A percentile compares a stretch with the other conserved stretches of the same genome.
Conservation (phyloP, 2,797 vertebrate species). For the Eleutherodactylus coqui region DNA sequence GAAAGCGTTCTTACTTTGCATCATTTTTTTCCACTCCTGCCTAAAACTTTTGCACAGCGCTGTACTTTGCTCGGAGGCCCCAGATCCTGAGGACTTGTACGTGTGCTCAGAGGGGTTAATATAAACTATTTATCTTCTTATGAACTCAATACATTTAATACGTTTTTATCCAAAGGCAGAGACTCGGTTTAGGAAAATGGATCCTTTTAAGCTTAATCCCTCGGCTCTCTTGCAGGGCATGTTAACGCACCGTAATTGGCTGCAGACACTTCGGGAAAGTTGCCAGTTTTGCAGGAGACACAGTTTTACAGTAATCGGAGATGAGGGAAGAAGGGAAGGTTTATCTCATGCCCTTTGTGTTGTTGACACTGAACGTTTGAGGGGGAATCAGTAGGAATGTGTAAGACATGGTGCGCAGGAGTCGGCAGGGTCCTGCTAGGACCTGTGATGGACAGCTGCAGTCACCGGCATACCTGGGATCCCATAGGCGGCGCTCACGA, state of each 20-base stretch:
- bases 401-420: conserved; percentile 71
- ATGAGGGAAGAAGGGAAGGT: conserved; percentile 65
- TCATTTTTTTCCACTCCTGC: no score
- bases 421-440: conserved; percentile 72
- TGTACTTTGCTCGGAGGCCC: neutral
- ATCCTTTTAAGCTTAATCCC: conserved; percentile 59
- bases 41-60: no score
- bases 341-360: conserved; percentile 74
- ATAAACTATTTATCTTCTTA: conserved; percentile 46
- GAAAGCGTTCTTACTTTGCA: no score
- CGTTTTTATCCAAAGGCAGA: conserved; percentile 43
- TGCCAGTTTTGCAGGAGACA: conserved; percentile 54
- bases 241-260: conserved; percentile 46
- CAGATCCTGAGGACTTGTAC: neutral
- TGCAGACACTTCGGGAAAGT: conserved; percentile 49
- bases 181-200: conserved; percentile 40
- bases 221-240: conserved; percentile 30
- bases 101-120: conserved; percentile 8
- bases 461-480: conserved; percentile 60
- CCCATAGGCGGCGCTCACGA: neutral
- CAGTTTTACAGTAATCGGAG: conserved; percentile 58
- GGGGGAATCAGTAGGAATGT: conserved; percentile 76
- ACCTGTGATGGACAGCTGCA: conserved; percentile 75
- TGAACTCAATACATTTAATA: conserved; percentile 47
- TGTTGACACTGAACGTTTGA: conserved; percentile 76